A percentile compares a stretch with the other conserved stretches of the same genome.
phyloP scores from a whole-genome alignment of 1,140 invertebrate species.

The Dysdera silvatica region DNA sequence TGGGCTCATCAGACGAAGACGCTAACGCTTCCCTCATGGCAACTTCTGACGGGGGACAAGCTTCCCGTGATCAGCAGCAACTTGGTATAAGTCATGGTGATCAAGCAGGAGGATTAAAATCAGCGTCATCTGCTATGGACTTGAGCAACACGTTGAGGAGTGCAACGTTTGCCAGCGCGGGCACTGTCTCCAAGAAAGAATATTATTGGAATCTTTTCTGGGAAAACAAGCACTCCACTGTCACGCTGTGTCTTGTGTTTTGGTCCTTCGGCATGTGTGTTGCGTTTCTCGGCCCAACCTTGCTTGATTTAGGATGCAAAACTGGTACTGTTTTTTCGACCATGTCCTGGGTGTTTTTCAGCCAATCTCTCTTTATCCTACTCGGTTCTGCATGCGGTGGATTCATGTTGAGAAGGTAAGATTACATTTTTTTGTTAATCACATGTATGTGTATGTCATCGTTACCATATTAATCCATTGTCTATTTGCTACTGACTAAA shows the following conservation, averaged over 20 bases:
- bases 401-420: slow-evolving; percentile 46
- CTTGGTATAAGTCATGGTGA: too few species aligned
- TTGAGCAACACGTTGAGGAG: background rate
- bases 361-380: slow-evolving; percentile 48
- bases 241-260: slow-evolving; percentile 47
- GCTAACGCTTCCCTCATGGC: too few species aligned
- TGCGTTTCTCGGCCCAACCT: slow-evolving; percentile 48
- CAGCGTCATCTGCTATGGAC: too few species aligned
- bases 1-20: too few species aligned
- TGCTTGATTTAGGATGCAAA: slow-evolving; percentile 48
- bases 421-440: background rate
- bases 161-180: background rate
- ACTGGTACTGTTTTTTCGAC: slow-evolving; percentile 44
- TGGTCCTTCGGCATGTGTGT: slow-evolving; percentile 50
- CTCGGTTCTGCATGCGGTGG: slow-evolving; percentile 48
- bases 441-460: background rate
- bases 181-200: slow-evolving; percentile 18
- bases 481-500: too few species aligned
- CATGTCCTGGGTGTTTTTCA: slow-evolving; percentile 50
- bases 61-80: too few species aligned
- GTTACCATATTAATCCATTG: too few species aligned
- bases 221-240: slow-evolving; percentile 43
- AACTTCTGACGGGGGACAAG: too few species aligned
- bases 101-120: too few species aligned
- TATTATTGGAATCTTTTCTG: slow-evolving; percentile 43